Evolutionary conservation across 2,888 invertebrate genomes (phyloP).

Genomic region (Deilephila elpenor): DNA sequence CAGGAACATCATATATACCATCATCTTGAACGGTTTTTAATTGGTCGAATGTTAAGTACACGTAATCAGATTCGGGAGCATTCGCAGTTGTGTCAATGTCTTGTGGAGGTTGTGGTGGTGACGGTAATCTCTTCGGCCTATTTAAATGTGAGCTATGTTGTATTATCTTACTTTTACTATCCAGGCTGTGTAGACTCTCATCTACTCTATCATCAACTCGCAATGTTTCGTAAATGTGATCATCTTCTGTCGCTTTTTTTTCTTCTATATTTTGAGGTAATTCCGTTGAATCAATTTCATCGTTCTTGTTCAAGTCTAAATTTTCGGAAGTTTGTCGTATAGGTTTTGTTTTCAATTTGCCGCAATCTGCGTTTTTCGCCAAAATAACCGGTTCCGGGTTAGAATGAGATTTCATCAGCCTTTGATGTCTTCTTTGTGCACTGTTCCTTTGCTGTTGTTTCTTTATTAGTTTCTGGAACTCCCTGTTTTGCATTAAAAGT

Average conservation of each 20-base stretch:
- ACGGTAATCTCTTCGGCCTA: slow-evolving; percentile 68
- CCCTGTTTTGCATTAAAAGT: slow-evolving; percentile 91
- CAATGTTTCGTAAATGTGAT: slow-evolving; percentile 86
- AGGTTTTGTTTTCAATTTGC: slow-evolving; percentile 69
- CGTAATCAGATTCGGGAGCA: slow-evolving; percentile 76
- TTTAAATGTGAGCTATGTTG: slow-evolving; percentile 59
- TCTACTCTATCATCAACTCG: slow-evolving; percentile 71
- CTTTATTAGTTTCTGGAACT: slow-evolving; percentile 91
- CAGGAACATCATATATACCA: slow-evolving; percentile 76
- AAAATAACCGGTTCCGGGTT: slow-evolving; percentile 79
- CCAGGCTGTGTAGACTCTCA: slow-evolving; percentile 59
- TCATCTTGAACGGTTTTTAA: slow-evolving; percentile 62
- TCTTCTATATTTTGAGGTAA: slow-evolving; percentile 47
- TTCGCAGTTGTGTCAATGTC: slow-evolving; percentile 42
- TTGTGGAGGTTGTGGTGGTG: slow-evolving; percentile 59
- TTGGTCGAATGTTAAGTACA: slow-evolving; percentile 78
- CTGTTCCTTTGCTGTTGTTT: slow-evolving; percentile 87
- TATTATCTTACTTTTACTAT: slow-evolving; percentile 68
- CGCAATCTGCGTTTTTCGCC: slow-evolving; percentile 65
- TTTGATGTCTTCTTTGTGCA: slow-evolving; percentile 82
- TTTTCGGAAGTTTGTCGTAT: slow-evolving; percentile 71
- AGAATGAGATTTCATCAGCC: slow-evolving; percentile 82
- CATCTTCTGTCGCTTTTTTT: slow-evolving; percentile 69
- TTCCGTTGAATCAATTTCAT: slow-evolving; percentile 47
- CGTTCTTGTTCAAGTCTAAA: slow-evolving; percentile 51